Evolutionary conservation across 2,888 invertebrate genomes (phyloP).

Genomic region (Epinotia demarniana): DNA sequence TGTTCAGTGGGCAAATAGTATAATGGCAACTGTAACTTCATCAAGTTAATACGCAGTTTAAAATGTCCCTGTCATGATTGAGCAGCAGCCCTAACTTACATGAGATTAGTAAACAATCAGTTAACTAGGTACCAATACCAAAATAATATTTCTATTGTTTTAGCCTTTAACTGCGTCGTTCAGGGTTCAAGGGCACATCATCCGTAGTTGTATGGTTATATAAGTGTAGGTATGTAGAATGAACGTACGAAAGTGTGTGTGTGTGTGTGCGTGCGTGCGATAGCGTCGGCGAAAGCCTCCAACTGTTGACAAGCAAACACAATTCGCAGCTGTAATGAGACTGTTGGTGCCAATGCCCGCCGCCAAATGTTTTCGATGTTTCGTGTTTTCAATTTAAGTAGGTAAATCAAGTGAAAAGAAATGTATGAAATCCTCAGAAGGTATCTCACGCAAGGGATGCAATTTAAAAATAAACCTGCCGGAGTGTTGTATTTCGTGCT

Average conservation of each 20-base stretch:
- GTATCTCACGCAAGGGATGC: background rate
- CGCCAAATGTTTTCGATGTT: background rate
- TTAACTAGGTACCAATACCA: background rate
- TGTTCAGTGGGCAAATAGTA: too few relatives aligned
- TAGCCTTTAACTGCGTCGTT: background rate
- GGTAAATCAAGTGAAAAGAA: background rate
- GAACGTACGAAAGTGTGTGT: background rate
- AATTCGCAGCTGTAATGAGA: constrained; percentile 12
- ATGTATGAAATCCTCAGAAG: background rate
- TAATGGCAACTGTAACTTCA: too few relatives aligned
- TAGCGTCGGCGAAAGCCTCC: constrained; percentile 20
- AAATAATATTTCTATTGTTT: background rate
- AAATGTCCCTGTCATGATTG: background rate
- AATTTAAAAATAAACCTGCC: background rate
- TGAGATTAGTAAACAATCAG: background rate
- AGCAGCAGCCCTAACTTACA: background rate
- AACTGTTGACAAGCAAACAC: constrained; percentile 21
- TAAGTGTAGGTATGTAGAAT: background rate
- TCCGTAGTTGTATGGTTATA: background rate
- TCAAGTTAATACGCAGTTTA: too few relatives aligned
- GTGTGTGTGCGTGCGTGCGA: background rate
- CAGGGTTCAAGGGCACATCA: constrained; percentile 1
- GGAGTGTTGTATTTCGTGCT: background rate
- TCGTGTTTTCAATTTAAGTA: too few relatives aligned
- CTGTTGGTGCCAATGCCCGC: background rate